These are phyloP conservation scores for Gouania willdenowi DNA, from an alignment of 2,797 vertebrate species.

Conservation along the genomic window DNA sequence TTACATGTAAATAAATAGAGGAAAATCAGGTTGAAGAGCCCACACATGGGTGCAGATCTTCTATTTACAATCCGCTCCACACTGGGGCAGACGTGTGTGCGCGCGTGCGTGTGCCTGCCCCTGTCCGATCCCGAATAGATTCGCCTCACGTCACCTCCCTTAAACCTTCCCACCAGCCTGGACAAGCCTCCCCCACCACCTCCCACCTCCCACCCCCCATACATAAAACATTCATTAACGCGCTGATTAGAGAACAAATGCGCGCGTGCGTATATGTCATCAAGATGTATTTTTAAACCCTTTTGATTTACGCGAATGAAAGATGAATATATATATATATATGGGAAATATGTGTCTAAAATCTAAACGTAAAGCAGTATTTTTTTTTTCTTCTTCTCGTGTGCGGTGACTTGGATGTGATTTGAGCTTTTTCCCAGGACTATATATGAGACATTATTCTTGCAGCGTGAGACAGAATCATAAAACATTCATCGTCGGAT, in stretches of 20 bases:
- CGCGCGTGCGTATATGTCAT: constrained; percentile 34
- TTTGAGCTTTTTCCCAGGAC: too few species aligned
- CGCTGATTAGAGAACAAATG: constrained; percentile 65
- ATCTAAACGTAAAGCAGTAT: too few species aligned
- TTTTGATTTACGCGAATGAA: too few species aligned
- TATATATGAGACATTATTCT: constrained; percentile 11
- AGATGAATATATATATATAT: too few species aligned
- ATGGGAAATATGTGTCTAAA: too few species aligned
- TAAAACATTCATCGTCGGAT: constrained; percentile 74
- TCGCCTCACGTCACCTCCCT: constrained; percentile 83
- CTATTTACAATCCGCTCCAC: too few species aligned
- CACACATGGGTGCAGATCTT: too few species aligned
- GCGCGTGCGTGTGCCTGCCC: constrained; percentile 48
- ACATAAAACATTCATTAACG: constrained; percentile 92
- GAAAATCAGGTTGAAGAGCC: too few species aligned
- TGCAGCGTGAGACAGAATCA: constrained; percentile 64
- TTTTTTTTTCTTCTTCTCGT: too few species aligned
- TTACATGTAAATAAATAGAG: too few species aligned
- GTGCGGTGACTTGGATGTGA: too few species aligned
- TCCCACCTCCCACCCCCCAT: constrained; percentile 74
- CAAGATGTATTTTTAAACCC: constrained; percentile 10
- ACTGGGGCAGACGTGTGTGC: too few species aligned
- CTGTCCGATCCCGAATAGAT: constrained; percentile 83
- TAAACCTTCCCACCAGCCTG: constrained; percentile 72
- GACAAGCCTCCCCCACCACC: constrained; percentile 24